A percentile compares a stretch with the other conserved stretches of the same genome.
Conservation (phyloP, 2,797 vertebrate species). For the Pseudochromis fuscus region DNA sequence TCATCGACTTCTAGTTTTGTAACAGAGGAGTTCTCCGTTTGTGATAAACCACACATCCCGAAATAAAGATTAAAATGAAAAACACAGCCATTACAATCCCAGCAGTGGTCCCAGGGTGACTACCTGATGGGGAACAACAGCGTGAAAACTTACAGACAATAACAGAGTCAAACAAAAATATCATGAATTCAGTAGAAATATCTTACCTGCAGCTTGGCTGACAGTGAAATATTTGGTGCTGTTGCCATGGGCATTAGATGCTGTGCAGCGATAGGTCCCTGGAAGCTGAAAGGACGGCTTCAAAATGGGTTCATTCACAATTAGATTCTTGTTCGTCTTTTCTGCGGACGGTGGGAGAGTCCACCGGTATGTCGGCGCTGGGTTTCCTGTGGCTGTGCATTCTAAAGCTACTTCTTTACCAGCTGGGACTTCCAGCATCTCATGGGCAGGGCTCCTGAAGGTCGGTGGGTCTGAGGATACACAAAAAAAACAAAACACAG, state of each 20-base stretch:
- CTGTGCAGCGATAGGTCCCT: constrained; percentile 76
- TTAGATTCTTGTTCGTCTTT: background rate
- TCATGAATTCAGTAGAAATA: background rate
- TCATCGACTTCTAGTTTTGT: constrained; percentile 15
- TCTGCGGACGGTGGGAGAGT: background rate
- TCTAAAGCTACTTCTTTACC: constrained; percentile 34
- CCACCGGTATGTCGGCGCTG: constrained; percentile 70
- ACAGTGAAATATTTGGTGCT: constrained; percentile 67
- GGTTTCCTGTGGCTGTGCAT: constrained; percentile 75
- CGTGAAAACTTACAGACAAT: constrained; percentile 26
- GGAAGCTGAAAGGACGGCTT: background rate
- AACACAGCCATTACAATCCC: constrained; percentile 63
- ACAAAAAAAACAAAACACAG: background rate
- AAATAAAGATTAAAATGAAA: constrained; percentile 40
- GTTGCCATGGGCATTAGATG: constrained; percentile 44
- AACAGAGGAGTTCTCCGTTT: constrained; percentile 39
- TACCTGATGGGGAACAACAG: constrained; percentile 59
- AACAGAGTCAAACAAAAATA: background rate
- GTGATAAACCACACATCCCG: constrained; percentile 47
- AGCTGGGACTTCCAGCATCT: constrained; percentile 37
- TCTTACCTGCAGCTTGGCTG: constrained; percentile 60
- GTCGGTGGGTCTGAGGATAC: constrained; percentile 67
- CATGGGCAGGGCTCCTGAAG: constrained; percentile 19
- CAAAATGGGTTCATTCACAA: constrained; percentile 8
- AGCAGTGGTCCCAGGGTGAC: constrained; percentile 57